Evolutionary conservation across 2,797 vertebrate species (phyloP).

Genomic region (Fistularia commersonii): DNA sequence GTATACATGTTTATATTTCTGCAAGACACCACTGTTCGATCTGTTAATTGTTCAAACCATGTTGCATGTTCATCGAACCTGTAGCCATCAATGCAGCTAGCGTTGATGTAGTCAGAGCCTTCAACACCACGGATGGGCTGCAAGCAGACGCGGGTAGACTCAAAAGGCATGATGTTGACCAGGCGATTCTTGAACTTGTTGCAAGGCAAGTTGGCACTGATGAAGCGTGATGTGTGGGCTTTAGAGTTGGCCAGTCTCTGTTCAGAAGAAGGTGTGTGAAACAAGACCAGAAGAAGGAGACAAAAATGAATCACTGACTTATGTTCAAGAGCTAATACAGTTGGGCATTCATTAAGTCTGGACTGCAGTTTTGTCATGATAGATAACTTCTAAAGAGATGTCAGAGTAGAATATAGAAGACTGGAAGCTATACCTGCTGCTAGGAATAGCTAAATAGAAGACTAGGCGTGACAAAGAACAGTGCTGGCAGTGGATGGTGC

Average conservation of each 20-base stretch:
- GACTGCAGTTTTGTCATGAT: constrained; percentile 14
- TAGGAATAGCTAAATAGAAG: constrained; percentile 25
- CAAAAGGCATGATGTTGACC: constrained; percentile 83
- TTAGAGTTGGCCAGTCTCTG: constrained; percentile 97
- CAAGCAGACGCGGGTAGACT: constrained; percentile 88
- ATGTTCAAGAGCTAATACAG: constrained; percentile 35
- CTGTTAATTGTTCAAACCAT: too few species aligned
- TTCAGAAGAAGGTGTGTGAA: constrained; percentile 27
- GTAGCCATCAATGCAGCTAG: constrained; percentile 97
- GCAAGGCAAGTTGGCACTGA: constrained; percentile 86
- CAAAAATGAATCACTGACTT: constrained; percentile 30
- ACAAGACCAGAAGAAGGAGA: constrained; percentile 10
- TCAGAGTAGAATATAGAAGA: too few species aligned
- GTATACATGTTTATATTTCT: too few species aligned
- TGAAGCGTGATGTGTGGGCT: constrained; percentile 98
- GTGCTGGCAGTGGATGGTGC: constrained; percentile 53
- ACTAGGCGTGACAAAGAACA: constrained; percentile 46
- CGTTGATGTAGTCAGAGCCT: constrained; percentile 98
- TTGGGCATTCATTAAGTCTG: constrained; percentile 18
- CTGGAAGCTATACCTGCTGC: constrained; percentile 1
- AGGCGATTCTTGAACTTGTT: constrained; percentile 84
- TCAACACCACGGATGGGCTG: constrained; percentile 97
- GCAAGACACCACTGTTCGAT: too few species aligned
- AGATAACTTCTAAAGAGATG: too few species aligned
- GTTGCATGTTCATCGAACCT: constrained; percentile 75